Evolutionary conservation across 2,888 invertebrate species (phyloP).

Genomic region (Drosophila siamana): DNA sequence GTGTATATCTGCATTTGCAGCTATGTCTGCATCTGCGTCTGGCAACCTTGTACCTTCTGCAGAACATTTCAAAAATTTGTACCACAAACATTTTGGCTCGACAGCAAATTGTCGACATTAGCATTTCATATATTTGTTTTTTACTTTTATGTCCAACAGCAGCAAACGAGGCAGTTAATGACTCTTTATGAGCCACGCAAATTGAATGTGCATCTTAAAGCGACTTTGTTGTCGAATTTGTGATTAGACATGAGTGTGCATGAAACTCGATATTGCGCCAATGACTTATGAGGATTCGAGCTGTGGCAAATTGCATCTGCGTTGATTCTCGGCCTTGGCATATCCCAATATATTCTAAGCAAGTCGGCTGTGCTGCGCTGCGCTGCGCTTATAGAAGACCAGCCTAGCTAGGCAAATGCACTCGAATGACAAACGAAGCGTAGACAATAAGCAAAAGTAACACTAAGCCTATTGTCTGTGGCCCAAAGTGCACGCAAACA

Average conservation of each 20-base stretch:
- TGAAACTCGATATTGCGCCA: constrained; percentile 2
- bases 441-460: constrained; percentile 81
- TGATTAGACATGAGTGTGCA: constrained; percentile 4
- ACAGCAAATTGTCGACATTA: constrained; percentile 49
- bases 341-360: constrained; percentile 38
- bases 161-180: constrained; percentile 26
- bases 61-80: constrained; percentile 36
- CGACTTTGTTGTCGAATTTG: background rate
- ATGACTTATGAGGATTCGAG: too few species aligned
- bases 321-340: too few species aligned
- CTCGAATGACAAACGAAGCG: constrained; percentile 76
- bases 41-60: constrained; percentile 48
- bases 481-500: constrained; percentile 73
- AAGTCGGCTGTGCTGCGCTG: constrained; percentile 21
- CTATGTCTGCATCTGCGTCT: constrained; percentile 46
- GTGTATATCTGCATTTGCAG: constrained; percentile 14
- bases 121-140: constrained; percentile 31
- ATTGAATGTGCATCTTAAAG: background rate
- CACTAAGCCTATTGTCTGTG: constrained; percentile 82
- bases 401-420: constrained; percentile 36
- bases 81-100: constrained; percentile 41
- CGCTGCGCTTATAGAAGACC: constrained; percentile 15
- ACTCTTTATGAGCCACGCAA: constrained; percentile 7
- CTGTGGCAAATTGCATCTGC: constrained; percentile 9
- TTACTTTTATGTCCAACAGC: background rate